A percentile compares a stretch with the other conserved stretches of the same genome.
phyloP scores from a whole-genome alignment of 2,797 vertebrate species.

The Hippoglossus hippoglossus region DNA sequence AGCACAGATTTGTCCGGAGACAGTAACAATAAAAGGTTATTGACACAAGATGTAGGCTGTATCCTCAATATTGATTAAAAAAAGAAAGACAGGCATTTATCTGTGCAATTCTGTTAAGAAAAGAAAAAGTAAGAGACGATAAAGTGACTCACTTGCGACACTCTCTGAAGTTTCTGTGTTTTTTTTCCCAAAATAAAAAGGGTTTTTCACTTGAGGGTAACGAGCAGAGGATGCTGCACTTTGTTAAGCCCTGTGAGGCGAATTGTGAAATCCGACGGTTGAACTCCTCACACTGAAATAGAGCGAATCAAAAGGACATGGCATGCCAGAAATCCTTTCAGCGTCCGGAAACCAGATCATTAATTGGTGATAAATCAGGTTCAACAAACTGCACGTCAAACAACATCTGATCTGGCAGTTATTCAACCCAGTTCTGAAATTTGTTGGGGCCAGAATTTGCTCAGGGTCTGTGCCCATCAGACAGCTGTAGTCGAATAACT shows the following conservation, averaged over 20 bases:
- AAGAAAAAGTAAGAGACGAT: background rate
- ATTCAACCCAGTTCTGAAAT: too few species aligned
- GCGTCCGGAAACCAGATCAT: too few species aligned
- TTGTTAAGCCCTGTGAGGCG: too few species aligned
- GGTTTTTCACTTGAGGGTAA: too few species aligned
- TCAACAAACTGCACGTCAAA: background rate
- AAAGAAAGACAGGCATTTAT: background rate
- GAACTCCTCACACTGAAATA: too few species aligned
- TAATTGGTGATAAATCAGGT: too few species aligned
- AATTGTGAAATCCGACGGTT: background rate
- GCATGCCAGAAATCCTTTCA: background rate
- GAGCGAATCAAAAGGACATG: background rate
- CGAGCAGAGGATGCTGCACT: too few species aligned
- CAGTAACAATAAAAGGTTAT: background rate
- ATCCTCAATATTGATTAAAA: background rate
- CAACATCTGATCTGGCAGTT: background rate
- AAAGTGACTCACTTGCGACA: too few species aligned
- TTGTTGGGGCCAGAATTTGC: background rate
- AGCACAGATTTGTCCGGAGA: background rate
- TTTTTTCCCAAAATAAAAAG: too few species aligned
- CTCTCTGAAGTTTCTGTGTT: too few species aligned
- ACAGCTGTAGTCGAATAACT: slow-evolving; percentile 42
- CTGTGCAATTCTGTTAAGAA: background rate
- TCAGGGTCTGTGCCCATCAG: slow-evolving; percentile 18
- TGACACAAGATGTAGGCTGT: background rate